These are phyloP conservation scores for Archivesica marissinica DNA, from an alignment of 1,140 invertebrate genomes.

Conservation along the genomic window DNA sequence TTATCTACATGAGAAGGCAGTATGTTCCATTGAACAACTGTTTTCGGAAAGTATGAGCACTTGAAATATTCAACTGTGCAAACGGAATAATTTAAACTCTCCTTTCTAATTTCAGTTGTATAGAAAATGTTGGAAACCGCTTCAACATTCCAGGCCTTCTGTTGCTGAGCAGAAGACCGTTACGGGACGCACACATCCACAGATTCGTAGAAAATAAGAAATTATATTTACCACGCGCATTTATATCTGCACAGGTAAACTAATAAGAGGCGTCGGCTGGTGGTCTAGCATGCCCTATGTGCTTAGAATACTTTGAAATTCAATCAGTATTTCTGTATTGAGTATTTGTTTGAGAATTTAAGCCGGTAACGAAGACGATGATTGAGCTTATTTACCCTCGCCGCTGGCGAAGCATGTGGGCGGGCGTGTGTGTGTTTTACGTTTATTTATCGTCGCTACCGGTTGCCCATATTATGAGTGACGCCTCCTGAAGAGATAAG, in stretches of 20 bases:
- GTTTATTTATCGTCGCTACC: too few relatives aligned
- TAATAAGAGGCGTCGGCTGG: too few relatives aligned
- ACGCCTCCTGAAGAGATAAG: too few relatives aligned
- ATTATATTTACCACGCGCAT: slow-evolving; percentile 51
- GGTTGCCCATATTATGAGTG: too few relatives aligned
- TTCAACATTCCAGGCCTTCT: slow-evolving; percentile 62
- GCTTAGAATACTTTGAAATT: too few relatives aligned
- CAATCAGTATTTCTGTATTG: too few relatives aligned
- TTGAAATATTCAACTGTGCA: neutral
- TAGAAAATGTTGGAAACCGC: slow-evolving; percentile 13
- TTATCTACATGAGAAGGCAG: neutral
- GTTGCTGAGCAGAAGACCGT: slow-evolving; percentile 49
- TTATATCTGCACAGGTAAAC: slow-evolving; percentile 54
- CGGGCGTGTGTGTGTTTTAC: too few relatives aligned
- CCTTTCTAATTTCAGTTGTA: slow-evolving; percentile 19
- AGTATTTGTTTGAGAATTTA: too few relatives aligned
- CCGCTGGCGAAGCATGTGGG: too few relatives aligned
- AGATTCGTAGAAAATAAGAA: slow-evolving; percentile 18
- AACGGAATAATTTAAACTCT: neutral
- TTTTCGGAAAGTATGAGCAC: neutral
- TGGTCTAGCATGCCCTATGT: too few relatives aligned
- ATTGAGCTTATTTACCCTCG: too few relatives aligned
- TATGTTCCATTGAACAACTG: neutral
- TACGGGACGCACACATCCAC: slow-evolving; percentile 22
- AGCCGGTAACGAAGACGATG: too few relatives aligned